Percentiles rank a stretch among this genome's conserved stretches.
Evolutionary conservation across 2,113 vertebrate species (phyloP).

Genomic region (Tragelaphus buxtoni): DNA sequence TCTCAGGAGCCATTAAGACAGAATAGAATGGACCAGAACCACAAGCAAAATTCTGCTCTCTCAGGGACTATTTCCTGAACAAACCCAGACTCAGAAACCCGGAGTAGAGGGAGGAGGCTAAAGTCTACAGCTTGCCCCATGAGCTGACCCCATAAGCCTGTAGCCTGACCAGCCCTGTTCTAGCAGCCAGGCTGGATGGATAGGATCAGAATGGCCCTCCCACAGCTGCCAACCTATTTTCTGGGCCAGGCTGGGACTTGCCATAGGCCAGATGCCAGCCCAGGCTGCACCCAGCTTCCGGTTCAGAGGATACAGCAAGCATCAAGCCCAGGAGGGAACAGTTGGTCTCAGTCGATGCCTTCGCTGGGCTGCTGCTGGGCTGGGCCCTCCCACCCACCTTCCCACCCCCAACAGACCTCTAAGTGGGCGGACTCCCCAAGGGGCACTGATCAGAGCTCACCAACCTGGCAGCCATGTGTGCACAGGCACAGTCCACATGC

Average conservation of each 20-base stretch:
- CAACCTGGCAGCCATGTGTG: background rate
- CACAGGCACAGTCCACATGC: background rate
- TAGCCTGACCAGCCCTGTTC: background rate
- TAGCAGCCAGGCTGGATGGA: background rate
- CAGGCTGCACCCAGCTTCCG: background rate
- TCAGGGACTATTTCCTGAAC: background rate
- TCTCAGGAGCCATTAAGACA: background rate
- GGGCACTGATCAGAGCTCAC: too few species aligned
- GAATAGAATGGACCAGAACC: background rate
- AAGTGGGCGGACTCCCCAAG: background rate
- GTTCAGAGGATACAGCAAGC: background rate
- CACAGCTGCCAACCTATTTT: background rate
- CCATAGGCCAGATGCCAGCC: background rate
- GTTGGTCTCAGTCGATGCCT: background rate
- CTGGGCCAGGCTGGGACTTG: constrained; percentile 16
- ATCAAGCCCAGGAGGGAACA: background rate
- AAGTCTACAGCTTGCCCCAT: background rate
- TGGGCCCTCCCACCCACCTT: background rate
- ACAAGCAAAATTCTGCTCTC: background rate
- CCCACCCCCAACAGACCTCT: background rate
- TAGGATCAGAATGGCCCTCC: background rate
- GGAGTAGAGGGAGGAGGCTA: background rate
- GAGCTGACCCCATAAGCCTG: background rate
- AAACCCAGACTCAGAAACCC: background rate
- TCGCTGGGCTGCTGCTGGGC: background rate